These are phyloP conservation scores for Cephalopachus bancanus DNA, from an alignment of 2,797 vertebrate genomes.

Conservation along the genomic window DNA sequence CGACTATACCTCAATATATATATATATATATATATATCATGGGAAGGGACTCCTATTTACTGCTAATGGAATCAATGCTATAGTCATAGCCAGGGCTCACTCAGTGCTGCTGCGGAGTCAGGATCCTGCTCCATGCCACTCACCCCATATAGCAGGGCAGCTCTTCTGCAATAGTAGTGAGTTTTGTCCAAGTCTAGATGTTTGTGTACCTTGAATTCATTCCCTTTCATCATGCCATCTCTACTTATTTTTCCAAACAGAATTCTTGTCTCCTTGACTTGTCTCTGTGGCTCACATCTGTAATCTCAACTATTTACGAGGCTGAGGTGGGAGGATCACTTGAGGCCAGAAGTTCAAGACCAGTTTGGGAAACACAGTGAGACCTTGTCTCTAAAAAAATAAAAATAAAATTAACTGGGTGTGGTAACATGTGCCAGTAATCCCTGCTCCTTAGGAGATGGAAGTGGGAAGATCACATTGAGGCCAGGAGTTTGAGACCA, in stretches of 20 bases:
- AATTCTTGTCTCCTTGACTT: too few relatives aligned
- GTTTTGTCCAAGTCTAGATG: not conserved
- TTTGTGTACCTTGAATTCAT: not conserved
- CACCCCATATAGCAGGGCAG: fast-evolving
- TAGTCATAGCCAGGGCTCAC: not conserved
- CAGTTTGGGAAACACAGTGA: not conserved
- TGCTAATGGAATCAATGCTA: not conserved
- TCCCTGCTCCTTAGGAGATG: not conserved
- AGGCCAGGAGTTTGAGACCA: not conserved
- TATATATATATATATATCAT: too few relatives aligned
- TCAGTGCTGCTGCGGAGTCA: not conserved
- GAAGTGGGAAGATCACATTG: not conserved
- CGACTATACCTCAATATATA: too few relatives aligned
- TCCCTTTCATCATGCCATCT: not conserved
- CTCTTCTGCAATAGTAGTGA: not conserved
- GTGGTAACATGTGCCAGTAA: not conserved
- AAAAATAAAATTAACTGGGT: too few relatives aligned
- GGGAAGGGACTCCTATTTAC: not conserved
- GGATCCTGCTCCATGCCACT: not conserved
- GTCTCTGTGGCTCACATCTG: not conserved
- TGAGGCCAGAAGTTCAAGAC: not conserved
- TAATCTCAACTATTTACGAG: not conserved
- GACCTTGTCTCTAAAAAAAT: not conserved
- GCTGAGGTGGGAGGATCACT: not conserved
- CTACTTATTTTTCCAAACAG: not conserved